Base-by-base conservation (phyloP, 1,140 invertebrate genomes). In the Helicoverpa armigera region DNA sequence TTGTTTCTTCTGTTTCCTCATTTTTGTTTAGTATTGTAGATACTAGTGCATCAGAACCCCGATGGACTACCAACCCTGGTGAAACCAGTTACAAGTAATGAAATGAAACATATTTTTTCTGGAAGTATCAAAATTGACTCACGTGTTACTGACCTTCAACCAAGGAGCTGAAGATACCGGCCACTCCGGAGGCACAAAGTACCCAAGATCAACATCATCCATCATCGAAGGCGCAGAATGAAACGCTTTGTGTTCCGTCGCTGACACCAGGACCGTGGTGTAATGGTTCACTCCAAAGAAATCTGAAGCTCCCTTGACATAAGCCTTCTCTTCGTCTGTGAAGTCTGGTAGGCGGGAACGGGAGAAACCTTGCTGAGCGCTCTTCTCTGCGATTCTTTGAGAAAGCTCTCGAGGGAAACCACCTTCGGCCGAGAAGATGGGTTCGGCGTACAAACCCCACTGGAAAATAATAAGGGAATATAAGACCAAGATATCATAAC, bases 211-310 rank as follows among this genome's bases (percentile, higher is more conserved):
- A 3, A 80, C 50, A 73, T 92, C 91, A 83, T 85, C 85, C 48
- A 81, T 67, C 23, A 87, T 58, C 0, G 88, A 87, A 2, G 90
- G 89, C 23, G 85, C 82, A 29, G 83, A 60, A 13, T 86, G 48
- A 10, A 70, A 14, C 0, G 1, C 2, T 9, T 84, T 79, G 63
- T 89, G 16, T 54, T 86, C 74, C 23, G 79, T 81, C 1, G 86
- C 86, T 9, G 87, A 89, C 35, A 89, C 69, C 2, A 89, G 18
- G 3, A 14, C 83, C 1, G 94, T 91, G 1, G 96, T 96, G 78
- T 97, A 97, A 54, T 96, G 95, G 79, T 97, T 97, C 0, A 97
- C 89, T n/a, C 96, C 96, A 53, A 97, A 96, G 94, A 97, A 97
- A 85, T 97, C 96, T 4, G 92, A 91, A 11, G 96, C 91, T 50